Evolutionary conservation across 2,888 invertebrate species (phyloP).

Genomic region (Cheilosia soror): DNA sequence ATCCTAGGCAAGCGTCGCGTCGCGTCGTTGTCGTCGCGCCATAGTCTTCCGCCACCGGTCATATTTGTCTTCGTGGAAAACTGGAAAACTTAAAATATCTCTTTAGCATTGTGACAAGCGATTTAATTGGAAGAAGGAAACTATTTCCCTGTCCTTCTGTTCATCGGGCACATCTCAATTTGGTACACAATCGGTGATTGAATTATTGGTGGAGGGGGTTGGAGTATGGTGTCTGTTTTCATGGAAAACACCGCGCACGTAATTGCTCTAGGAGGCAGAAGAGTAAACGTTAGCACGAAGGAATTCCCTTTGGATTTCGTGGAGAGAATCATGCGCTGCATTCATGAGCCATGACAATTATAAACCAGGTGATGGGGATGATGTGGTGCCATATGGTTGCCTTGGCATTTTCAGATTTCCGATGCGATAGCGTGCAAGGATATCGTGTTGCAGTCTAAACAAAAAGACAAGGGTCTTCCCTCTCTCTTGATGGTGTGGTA

Average conservation of each 20-base stretch:
- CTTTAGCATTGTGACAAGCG: constrained; percentile 50
- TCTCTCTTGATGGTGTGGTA: not conserved
- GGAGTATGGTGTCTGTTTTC: constrained; percentile 34
- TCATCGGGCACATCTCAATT: constrained; percentile 51
- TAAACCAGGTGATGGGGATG: constrained; percentile 31
- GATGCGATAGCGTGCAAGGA: constrained; percentile 18
- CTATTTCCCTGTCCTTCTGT: constrained; percentile 1
- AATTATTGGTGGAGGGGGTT: constrained; percentile 36
- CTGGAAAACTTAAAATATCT: constrained; percentile 43
- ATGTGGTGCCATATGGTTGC: constrained; percentile 55
- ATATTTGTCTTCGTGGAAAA: constrained; percentile 51
- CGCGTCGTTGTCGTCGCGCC: not conserved
- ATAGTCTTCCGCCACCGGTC: constrained; percentile 4
- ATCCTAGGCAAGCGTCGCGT: constrained; percentile 36
- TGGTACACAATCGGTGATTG: constrained; percentile 63
- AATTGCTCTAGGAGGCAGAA: constrained; percentile 40
- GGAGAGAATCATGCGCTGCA: constrained; percentile 39
- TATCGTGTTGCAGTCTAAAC: constrained; percentile 19
- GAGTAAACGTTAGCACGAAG: constrained; percentile 44
- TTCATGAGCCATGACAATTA: constrained; percentile 21
- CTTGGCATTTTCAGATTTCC: constrained; percentile 16
- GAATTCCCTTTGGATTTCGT: constrained; percentile 41
- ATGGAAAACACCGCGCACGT: constrained; percentile 53
- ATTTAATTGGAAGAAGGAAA: constrained; percentile 63
- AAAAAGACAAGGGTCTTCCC: not conserved